A percentile compares a stretch with the other conserved stretches of the same genome.
Conservation (phyloP, 2,888 invertebrate species). For the Tiphia femorata region DNA sequence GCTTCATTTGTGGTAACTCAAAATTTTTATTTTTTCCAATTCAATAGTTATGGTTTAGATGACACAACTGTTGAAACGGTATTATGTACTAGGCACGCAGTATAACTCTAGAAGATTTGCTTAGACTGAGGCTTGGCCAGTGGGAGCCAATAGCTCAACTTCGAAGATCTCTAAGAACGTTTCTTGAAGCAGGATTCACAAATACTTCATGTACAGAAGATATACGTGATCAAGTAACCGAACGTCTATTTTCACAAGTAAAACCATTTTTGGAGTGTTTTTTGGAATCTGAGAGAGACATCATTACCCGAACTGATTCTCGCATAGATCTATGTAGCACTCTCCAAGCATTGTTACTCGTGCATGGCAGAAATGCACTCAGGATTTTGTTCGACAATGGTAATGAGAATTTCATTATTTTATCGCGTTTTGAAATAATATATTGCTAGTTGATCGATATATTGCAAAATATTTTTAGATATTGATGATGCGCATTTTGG, state of each 20-base stretch:
- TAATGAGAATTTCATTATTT: constrained; percentile 18
- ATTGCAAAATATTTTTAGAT: constrained; percentile 38
- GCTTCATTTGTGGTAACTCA: too few species aligned
- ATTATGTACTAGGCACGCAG: constrained; percentile 47
- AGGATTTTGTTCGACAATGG: constrained; percentile 42
- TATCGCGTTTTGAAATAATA: neutral
- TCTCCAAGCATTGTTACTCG: constrained; percentile 42
- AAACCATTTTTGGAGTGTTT: constrained; percentile 44
- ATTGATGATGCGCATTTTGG: constrained; percentile 42
- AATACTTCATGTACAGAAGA: constrained; percentile 23
- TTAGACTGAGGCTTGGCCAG: constrained; percentile 42
- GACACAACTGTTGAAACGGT: neutral
- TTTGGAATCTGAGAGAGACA: constrained; percentile 33
- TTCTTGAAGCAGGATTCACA: constrained; percentile 45
- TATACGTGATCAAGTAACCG: constrained; percentile 39
- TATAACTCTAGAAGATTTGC: constrained; percentile 42
- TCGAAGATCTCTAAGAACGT: constrained; percentile 48
- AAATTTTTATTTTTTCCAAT: too few species aligned
- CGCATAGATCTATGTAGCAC: constrained; percentile 47
- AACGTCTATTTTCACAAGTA: constrained; percentile 44
- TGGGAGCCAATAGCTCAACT: constrained; percentile 43
- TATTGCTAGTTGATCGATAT: neutral
- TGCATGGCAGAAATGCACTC: constrained; percentile 37
- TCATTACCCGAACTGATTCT: constrained; percentile 18
- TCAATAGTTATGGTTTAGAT: neutral